Conservation (phyloP, 2,113 vertebrate species). For the Python bivittatus region DNA sequence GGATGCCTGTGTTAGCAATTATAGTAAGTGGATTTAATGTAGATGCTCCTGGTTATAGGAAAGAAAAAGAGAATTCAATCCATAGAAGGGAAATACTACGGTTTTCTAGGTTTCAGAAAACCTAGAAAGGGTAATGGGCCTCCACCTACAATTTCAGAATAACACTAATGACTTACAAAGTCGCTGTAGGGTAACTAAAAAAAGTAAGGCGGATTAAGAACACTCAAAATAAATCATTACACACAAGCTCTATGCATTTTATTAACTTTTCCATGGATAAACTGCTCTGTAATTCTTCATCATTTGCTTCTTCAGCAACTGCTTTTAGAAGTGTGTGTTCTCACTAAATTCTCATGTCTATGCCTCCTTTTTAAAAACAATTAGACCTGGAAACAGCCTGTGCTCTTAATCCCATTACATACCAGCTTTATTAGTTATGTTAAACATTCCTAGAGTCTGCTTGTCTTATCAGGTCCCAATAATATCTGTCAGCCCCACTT, state of each 20-base stretch:
- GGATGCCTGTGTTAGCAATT: not conserved
- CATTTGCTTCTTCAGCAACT: not conserved
- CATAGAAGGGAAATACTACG: not conserved
- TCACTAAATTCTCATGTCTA: not conserved
- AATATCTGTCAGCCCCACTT: constrained; percentile 27
- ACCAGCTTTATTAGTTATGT: constrained; percentile 3
- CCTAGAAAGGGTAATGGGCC: no score
- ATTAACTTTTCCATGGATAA: not conserved
- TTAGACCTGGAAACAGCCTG: not conserved
- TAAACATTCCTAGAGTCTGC: constrained; percentile 26
- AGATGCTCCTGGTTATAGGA: not conserved
- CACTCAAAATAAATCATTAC: not conserved
- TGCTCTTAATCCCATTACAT: constrained; percentile 33
- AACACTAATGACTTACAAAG: not conserved
- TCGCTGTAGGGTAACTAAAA: not conserved
- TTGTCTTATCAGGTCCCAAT: constrained; percentile 32
- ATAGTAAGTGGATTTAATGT: not conserved
- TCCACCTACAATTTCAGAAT: not conserved
- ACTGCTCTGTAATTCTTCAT: not conserved
- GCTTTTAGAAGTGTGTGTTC: not conserved
- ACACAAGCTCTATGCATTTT: not conserved
- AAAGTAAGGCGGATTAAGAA: not conserved
- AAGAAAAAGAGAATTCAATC: not conserved
- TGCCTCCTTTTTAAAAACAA: not conserved
- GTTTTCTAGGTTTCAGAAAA: not conserved